These are phyloP conservation scores for Podarcis cretensis DNA, from an alignment of 2,113 vertebrate species.

Conservation along the genomic window DNA sequence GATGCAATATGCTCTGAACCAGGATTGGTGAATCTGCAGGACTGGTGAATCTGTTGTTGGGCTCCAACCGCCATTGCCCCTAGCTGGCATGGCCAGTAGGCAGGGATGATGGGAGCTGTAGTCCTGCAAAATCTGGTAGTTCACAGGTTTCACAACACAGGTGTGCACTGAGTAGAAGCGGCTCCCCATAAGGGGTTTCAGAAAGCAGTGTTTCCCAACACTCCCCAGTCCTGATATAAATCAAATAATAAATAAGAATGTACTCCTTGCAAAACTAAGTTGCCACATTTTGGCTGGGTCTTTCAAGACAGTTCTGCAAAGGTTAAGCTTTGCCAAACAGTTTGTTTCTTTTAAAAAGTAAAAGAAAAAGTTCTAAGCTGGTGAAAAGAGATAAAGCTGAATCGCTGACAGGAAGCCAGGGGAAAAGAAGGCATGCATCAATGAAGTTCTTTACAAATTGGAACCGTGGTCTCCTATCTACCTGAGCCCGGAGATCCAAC, in stretches of 20 bases:
- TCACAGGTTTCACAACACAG: no score
- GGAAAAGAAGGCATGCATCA: neutral
- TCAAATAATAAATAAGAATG: neutral
- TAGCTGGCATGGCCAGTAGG: no score
- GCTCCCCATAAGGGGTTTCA: no score
- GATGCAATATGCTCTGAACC: no score
- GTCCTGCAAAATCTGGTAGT: no score
- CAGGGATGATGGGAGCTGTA: no score
- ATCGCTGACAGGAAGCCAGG: neutral
- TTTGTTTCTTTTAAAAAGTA: neutral
- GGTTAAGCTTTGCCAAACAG: neutral
- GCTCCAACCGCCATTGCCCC: no score
- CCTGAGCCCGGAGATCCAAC: neutral
- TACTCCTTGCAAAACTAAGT: neutral
- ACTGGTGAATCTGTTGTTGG: no score
- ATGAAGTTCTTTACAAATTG: neutral
- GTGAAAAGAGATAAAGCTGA: neutral
- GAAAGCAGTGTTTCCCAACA: no score
- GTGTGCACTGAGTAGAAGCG: no score
- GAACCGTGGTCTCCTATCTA: neutral
- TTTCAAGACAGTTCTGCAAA: neutral
- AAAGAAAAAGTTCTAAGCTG: neutral
- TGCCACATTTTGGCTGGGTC: neutral
- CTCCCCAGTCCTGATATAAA: neutral
- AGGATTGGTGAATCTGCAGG: no score